Evolutionary conservation across 2,888 invertebrate genomes (phyloP), one percentile per base, ranked within the genome.

Genomic region (Cerastis rubricosa): DNA sequence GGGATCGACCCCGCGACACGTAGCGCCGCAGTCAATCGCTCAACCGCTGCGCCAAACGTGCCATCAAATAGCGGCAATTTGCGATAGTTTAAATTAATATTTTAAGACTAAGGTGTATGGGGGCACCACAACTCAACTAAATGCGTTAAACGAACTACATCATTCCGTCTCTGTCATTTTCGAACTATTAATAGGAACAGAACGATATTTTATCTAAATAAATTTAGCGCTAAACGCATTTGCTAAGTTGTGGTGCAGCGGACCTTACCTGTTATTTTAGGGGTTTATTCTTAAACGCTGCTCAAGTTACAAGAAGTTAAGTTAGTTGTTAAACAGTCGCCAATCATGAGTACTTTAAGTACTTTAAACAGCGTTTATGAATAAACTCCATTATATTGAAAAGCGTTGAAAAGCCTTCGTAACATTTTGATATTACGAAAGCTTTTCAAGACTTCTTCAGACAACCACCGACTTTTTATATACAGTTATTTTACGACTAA

Each of bases 401-500:
- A 47, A 66, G 40, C 71, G 40, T 59, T 80, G 9, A 75, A 69
- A 65, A 57, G 1, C 47, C n/a, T 2, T 71, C 40, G n/a, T 17
- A 14, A 12, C 47, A 14, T n/a, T 12, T 3, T 57, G 5, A 3
- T 63, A 63, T 61, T 12, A n/a, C 7, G 51, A 66, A 17, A 35
- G 49, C 25, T 84, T 71, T 71, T 54, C 67, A 74, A 22, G 47
- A 49, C 49, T 49, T 4, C 14, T 45, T 47, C 51, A 67, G 35
- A 66, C 35, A 19, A 5, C 2, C 14, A 67, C 71, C 57, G 40
- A 29, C 61, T 40, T 2, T 22, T 75, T 72, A 80, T 22, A 73
- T 74, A 67, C 78, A 82, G 71, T 61, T 82, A 79, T 80, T 84
- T 82, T 83, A 81, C 84, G 81, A 85, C 80, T 81, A 81, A 79